These are phyloP conservation scores for Zosterops pallidus DNA, from an alignment of 2,113 vertebrate species.

Conservation along the genomic window DNA sequence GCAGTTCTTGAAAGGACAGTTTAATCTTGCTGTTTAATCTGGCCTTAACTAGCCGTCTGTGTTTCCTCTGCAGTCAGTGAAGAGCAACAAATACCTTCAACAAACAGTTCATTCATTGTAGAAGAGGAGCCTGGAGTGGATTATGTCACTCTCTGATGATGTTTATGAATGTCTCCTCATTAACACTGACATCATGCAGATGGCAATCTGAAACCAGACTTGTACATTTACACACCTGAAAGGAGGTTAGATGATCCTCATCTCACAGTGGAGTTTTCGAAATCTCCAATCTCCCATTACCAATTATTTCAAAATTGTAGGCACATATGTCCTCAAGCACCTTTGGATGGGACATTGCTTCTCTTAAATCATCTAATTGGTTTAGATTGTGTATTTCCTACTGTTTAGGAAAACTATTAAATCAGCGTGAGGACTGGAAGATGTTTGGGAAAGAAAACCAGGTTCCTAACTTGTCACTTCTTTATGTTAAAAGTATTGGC, in stretches of 20 bases:
- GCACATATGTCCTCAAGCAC: neutral
- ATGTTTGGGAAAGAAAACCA: neutral
- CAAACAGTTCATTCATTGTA: neutral
- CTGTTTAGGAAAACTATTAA: neutral
- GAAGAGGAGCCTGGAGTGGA: neutral
- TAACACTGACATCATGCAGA: neutral
- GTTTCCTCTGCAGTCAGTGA: neutral
- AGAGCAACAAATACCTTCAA: neutral
- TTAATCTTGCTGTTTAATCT: slow-evolving; percentile 2
- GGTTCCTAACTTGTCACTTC: neutral
- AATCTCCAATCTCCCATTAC: neutral
- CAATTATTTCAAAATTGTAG: neutral
- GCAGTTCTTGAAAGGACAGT: neutral
- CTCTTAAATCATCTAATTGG: neutral
- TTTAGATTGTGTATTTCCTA: neutral
- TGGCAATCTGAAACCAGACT: neutral
- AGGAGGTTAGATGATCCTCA: neutral
- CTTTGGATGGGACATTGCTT: neutral
- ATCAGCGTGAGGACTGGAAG: neutral
- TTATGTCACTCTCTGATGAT: neutral
- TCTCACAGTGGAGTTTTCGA: neutral
- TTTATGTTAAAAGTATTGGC: neutral
- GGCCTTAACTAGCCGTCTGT: neutral
- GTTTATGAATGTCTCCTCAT: neutral
- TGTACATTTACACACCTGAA: neutral